phyloP scores from a whole-genome alignment of 1,140 invertebrate species.

The Drosophila arizonae region DNA sequence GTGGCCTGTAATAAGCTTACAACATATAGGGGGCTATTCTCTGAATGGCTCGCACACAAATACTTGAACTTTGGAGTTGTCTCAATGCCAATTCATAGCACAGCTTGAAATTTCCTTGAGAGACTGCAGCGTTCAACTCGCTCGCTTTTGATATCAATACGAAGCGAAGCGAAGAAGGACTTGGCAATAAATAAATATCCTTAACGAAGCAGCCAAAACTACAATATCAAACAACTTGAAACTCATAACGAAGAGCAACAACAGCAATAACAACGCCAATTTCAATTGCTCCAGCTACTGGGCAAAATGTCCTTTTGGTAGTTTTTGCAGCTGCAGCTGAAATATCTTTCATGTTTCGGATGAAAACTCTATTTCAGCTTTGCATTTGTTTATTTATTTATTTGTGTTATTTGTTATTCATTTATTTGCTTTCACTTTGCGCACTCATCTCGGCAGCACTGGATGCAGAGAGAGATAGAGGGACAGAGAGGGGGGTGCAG shows the following conservation, averaged over 20 bases:
- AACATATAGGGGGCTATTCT: not conserved
- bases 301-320: conserved; percentile 27
- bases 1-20: conserved; percentile 16
- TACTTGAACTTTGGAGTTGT: not conserved
- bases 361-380: conserved; percentile 38
- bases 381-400: conserved; percentile 56
- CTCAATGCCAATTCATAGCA: conserved; percentile 5
- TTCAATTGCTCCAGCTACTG: not conserved
- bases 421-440: conserved; percentile 53
- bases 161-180: conserved; percentile 11
- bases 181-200: conserved; percentile 35
- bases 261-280: conserved; percentile 6
- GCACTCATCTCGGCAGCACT: conserved; percentile 6
- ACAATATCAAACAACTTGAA: conserved; percentile 13
- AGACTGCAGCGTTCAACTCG: conserved; percentile 22
- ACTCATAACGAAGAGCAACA: conserved; percentile 2
- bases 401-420: conserved; percentile 54
- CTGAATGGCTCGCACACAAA: not conserved
- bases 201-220: conserved; percentile 38
- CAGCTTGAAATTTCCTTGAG: conserved; percentile 9
- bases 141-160: conserved; percentile 35
- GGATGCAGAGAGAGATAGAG: not conserved
- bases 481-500: not conserved
- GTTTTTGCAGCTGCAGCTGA: conserved; percentile 9
- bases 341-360: conserved; percentile 28